phyloP scores from a whole-genome alignment of 1,140 invertebrate genomes.

The Eriosoma lanigerum region DNA sequence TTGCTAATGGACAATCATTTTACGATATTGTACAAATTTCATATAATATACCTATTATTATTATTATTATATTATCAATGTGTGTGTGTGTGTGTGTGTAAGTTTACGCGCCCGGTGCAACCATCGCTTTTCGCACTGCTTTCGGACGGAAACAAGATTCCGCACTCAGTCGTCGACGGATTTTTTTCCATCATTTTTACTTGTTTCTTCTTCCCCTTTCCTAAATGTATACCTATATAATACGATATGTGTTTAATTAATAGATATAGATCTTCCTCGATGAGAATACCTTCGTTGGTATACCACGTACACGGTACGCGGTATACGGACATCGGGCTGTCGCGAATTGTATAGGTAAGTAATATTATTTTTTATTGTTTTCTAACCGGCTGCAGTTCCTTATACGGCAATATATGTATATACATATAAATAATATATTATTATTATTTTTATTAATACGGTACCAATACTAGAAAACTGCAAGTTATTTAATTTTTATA shows the following conservation, averaged over 20 bases:
- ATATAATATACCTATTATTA: neutral
- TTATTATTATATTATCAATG: neutral
- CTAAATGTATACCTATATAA: neutral
- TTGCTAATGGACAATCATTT: neutral
- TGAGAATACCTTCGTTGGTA: neutral
- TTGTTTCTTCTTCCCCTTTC: neutral
- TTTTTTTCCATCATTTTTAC: neutral
- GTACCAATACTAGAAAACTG: too few relatives aligned
- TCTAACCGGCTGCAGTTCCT: too few relatives aligned
- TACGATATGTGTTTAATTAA: constrained; percentile 17
- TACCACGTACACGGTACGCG: too few relatives aligned
- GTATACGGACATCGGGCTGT: too few relatives aligned
- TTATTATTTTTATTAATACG: too few relatives aligned
- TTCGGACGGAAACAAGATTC: constrained; percentile 34
- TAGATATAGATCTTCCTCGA: constrained; percentile 20
- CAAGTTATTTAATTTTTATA: too few relatives aligned
- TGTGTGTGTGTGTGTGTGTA: too few relatives aligned
- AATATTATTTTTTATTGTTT: too few relatives aligned
- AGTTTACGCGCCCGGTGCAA: too few relatives aligned
- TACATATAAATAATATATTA: too few relatives aligned
- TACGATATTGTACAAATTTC: neutral
- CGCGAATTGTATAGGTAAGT: too few relatives aligned
- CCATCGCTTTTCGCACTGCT: neutral
- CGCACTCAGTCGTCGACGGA: neutral
- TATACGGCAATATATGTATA: too few relatives aligned